Conservation (phyloP, 2,888 invertebrate species). For the Eupithecia exiguata region DNA sequence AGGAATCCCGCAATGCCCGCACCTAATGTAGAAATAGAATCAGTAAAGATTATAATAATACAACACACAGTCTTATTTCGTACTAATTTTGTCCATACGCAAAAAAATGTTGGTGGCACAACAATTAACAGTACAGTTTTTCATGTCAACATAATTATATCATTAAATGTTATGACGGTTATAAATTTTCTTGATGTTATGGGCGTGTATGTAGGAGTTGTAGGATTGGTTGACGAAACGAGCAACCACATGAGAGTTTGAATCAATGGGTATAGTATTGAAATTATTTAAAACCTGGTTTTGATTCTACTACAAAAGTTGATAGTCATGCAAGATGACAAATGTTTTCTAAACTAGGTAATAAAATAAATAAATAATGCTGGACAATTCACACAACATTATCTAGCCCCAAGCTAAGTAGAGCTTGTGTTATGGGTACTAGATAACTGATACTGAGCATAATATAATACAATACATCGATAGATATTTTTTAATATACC, state of each 20-base stretch:
- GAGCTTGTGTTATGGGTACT: too few relatives aligned
- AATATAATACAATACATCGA: too few relatives aligned
- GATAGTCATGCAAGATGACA: background rate
- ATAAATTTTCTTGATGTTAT: slow-evolving; percentile 20
- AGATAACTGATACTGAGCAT: too few relatives aligned
- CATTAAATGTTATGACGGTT: slow-evolving; percentile 15
- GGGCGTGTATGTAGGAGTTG: slow-evolving; percentile 1
- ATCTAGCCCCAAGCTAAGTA: too few relatives aligned
- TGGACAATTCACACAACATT: too few relatives aligned
- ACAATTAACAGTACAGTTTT: background rate
- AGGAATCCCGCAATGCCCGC: background rate
- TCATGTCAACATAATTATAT: slow-evolving; percentile 11
- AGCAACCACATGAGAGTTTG: background rate
- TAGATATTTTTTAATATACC: too few relatives aligned
- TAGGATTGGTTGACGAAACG: background rate
- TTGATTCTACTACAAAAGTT: background rate
- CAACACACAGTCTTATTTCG: background rate
- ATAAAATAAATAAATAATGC: too few relatives aligned
- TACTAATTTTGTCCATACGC: background rate
- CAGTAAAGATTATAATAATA: background rate
- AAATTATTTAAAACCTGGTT: background rate
- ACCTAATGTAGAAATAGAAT: background rate
- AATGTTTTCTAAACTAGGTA: background rate
- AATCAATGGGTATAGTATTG: background rate
- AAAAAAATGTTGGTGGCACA: background rate